Percentiles rank a stretch among this genome's conserved stretches.
Evolutionary conservation across 1,140 invertebrate species (phyloP).

Genomic region (Rhagoletis zephyria): DNA sequence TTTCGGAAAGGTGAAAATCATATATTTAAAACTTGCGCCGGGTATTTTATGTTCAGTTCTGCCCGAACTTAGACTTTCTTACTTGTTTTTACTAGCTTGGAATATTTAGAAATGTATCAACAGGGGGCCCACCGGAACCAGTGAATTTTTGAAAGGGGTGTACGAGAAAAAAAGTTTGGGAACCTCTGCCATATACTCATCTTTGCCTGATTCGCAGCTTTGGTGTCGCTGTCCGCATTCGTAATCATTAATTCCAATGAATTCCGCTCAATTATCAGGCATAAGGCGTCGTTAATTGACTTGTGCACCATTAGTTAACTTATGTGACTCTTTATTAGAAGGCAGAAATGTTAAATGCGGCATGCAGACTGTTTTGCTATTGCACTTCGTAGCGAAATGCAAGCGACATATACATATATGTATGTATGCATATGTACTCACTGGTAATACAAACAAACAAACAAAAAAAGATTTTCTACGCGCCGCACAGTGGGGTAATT

Average conservation of each 20-base stretch:
- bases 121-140: too few relatives aligned
- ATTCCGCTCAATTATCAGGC: slow-evolving; percentile 34
- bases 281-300: slow-evolving; percentile 12
- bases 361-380: not conserved
- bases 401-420: not conserved
- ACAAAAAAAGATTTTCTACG: not conserved
- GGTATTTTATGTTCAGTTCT: too few relatives aligned
- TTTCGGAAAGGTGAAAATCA: too few relatives aligned
- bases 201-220: not conserved
- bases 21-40: too few relatives aligned
- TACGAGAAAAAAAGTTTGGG: too few relatives aligned
- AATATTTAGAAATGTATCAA: too few relatives aligned
- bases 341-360: not conserved
- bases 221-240: slow-evolving; percentile 3
- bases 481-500: not conserved
- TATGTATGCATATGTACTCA: too few relatives aligned
- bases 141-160: too few relatives aligned
- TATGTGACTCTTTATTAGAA: slow-evolving; percentile 21
- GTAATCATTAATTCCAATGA: not conserved
- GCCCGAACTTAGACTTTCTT: too few relatives aligned
- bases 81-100: too few relatives aligned
- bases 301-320: slow-evolving; percentile 51
- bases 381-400: not conserved
- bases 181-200: too few relatives aligned
- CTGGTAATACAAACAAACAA: not conserved